Conservation (phyloP, 2,113 vertebrate genomes). For the Orycteropus afer region DNA sequence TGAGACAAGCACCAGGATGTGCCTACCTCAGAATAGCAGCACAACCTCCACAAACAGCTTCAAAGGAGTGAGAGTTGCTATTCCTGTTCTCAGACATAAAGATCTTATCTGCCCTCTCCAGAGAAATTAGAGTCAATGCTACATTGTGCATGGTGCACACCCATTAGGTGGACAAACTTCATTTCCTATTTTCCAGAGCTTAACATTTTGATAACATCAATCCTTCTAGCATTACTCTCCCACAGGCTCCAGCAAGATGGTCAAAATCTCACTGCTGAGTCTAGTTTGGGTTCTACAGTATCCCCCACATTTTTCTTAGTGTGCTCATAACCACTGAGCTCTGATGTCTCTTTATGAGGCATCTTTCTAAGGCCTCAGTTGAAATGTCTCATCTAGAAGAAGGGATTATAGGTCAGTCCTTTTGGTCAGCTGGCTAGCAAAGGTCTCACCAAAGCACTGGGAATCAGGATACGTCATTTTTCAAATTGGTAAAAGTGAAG, state of each 20-base stretch:
- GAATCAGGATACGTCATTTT: background rate
- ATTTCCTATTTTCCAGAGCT: slow-evolving; percentile 8
- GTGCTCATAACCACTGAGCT: background rate
- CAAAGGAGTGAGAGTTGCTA: background rate
- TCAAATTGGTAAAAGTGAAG: background rate
- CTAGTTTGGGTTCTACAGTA: background rate
- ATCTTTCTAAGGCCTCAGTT: background rate
- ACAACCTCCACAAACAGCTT: background rate
- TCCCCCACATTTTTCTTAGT: rapidly evolving
- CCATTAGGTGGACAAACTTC: background rate
- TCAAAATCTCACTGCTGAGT: background rate
- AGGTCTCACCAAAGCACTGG: background rate
- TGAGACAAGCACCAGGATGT: background rate
- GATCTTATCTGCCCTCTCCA: background rate
- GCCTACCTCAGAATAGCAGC: background rate
- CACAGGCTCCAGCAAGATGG: background rate
- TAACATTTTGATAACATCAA: background rate
- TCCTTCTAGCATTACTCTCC: background rate
- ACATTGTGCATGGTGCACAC: background rate
- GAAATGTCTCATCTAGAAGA: background rate
- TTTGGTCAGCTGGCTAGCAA: background rate
- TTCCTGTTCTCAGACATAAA: background rate
- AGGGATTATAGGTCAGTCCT: background rate
- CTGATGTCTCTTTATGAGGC: background rate
- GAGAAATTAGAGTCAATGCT: background rate